Percentiles rank a stretch among this genome's conserved stretches.
Evolutionary conservation across 2,113 vertebrate species (phyloP).

Genomic region (Thamnophis sirtalis): DNA sequence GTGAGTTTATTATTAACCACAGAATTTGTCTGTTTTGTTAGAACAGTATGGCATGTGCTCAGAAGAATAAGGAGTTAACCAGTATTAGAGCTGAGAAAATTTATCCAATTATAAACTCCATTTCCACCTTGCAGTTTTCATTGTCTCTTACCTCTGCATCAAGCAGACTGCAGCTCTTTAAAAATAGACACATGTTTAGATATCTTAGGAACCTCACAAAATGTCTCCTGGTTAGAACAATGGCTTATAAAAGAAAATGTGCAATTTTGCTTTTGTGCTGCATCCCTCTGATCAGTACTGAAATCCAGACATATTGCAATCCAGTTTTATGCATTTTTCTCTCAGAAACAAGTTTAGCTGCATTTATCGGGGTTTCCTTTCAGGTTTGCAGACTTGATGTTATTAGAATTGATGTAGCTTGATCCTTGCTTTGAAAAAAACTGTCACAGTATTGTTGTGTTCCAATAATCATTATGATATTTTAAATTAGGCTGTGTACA

Average conservation of each 20-base stretch:
- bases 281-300: not conserved
- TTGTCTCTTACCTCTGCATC: not conserved
- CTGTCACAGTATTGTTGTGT: not conserved
- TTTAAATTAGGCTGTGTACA: slow-evolving; percentile 12
- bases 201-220: not conserved
- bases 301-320: not conserved
- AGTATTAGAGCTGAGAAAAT: not conserved
- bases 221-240: not conserved
- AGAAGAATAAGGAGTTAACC: not conserved
- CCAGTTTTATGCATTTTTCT: not conserved
- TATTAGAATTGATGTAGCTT: not conserved
- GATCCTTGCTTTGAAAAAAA: not conserved
- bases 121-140: not conserved
- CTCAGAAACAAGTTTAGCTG: not conserved
- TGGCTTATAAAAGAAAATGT: not conserved
- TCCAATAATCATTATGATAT: not conserved
- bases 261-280: not conserved
- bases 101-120: not conserved
- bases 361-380: not conserved
- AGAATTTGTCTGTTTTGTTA: not conserved
- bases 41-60: not conserved
- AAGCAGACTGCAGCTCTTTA: not conserved
- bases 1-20: not conserved
- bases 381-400: not conserved
- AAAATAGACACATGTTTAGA: not conserved